Percentiles rank a stretch among this genome's conserved stretches.
phyloP scores from a whole-genome alignment of 2,113 vertebrate genomes.

The Eonycteris spelaea region DNA sequence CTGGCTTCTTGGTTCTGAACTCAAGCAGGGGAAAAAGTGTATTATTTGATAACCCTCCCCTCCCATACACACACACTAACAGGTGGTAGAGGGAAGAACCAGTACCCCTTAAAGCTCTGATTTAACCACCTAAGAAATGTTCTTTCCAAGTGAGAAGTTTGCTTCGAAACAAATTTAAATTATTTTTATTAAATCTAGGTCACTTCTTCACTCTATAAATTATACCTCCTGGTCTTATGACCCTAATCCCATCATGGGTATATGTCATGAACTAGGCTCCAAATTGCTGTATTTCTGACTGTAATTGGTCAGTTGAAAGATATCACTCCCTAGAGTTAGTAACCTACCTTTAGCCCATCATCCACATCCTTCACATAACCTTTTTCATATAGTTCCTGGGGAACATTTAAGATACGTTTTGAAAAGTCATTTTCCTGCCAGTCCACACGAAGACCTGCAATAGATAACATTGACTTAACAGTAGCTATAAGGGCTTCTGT shows the following conservation, averaged over 20 bases:
- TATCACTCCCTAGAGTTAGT: slow-evolving; percentile 4
- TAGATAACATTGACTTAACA: background rate
- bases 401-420: slow-evolving; percentile 91
- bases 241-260: background rate
- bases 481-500: background rate
- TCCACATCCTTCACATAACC: slow-evolving; percentile 94
- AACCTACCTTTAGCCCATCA: slow-evolving; percentile 90
- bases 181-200: background rate
- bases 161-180: slow-evolving; percentile 23
- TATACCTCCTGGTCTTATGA: background rate
- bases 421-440: slow-evolving; percentile 94
- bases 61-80: background rate
- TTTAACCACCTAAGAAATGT: slow-evolving; percentile 22
- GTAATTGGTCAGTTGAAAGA: background rate
- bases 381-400: slow-evolving; percentile 91
- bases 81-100: background rate
- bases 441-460: slow-evolving; percentile 92
- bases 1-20: background rate
- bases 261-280: background rate
- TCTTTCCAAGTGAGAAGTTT: background rate
- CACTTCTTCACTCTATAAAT: slow-evolving; percentile 11
- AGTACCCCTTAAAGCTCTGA: background rate
- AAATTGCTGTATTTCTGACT: background rate
- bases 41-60: background rate
- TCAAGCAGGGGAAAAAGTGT: background rate